Conservation (phyloP, 2,888 invertebrate genomes). For the Lasioglossum calceatum region DNA sequence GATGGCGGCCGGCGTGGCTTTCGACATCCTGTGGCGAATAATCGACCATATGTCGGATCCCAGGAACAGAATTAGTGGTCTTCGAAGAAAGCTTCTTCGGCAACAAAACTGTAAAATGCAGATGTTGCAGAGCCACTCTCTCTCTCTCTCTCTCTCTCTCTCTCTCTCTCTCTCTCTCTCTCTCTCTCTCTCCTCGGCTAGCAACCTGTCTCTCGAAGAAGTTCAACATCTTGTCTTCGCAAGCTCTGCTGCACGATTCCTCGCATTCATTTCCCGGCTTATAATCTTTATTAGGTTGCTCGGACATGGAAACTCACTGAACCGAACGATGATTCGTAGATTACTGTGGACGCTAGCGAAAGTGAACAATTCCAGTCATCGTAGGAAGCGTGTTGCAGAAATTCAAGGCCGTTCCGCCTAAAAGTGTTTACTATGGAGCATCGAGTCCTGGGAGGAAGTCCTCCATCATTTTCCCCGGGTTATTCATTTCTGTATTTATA, state of each 20-base stretch:
- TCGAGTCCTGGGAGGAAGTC: not conserved
- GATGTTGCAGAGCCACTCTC: constrained; percentile 41
- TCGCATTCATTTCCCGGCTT: not conserved
- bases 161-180: constrained; percentile 14
- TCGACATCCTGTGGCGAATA: constrained; percentile 74
- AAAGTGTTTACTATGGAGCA: constrained; percentile 4
- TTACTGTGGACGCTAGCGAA: not conserved
- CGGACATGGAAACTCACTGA: not conserved
- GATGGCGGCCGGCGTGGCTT: constrained; percentile 54
- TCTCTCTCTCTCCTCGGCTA: constrained; percentile 29
- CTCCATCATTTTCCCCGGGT: not conserved
- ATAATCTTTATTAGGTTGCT: not conserved
- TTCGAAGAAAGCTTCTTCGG: constrained; percentile 59
- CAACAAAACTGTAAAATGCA: constrained; percentile 64
- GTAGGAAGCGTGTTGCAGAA: not conserved
- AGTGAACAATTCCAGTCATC: not conserved
- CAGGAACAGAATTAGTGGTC: constrained; percentile 73
- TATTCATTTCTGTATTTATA: not conserved
- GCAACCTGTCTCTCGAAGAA: not conserved
- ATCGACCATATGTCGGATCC: constrained; percentile 72
- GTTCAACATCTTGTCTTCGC: not conserved
- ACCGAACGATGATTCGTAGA: constrained; percentile 1
- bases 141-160: constrained; percentile 32
- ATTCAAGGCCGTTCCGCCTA: constrained; percentile 16
- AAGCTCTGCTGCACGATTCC: not conserved